A percentile compares a stretch with the other conserved stretches of the same genome.
These are phyloP conservation scores for Mallotus villosus DNA, from an alignment of 2,797 vertebrate genomes.

Conservation along the genomic window DNA sequence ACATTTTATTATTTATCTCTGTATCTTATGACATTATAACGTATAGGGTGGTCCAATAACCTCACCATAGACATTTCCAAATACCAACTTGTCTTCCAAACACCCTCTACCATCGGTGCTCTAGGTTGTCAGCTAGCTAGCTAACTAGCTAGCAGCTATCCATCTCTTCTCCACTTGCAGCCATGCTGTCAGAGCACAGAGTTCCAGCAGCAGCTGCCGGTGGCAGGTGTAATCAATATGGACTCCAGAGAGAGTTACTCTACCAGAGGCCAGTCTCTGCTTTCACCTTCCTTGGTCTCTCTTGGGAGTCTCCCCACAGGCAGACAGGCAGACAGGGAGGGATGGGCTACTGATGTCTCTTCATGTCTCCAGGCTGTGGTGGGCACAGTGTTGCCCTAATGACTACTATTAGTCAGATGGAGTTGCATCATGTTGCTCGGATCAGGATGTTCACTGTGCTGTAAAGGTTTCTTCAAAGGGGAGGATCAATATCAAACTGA, in stretches of 20 bases:
- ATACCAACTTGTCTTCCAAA: conserved; percentile 43
- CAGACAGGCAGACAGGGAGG: conserved; percentile 40
- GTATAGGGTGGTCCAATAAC: no score
- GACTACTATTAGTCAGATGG: neutral
- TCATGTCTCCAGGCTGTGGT: conserved; percentile 61
- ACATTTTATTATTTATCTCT: no score
- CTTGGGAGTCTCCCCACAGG: conserved; percentile 62
- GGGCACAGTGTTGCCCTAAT: neutral
- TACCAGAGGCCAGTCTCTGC: conserved; percentile 71
- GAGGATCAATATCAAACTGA: no score
- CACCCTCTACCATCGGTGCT: conserved; percentile 55
- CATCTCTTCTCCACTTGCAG: conserved; percentile 55
- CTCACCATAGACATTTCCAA: neutral
- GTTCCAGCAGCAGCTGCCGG: conserved; percentile 63
- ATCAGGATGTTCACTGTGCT: neutral
- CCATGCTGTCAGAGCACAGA: conserved; percentile 68
- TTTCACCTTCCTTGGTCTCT: conserved; percentile 67
- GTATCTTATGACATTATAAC: no score
- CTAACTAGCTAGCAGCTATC: conserved; percentile 64
- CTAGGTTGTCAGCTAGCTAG: conserved; percentile 42
- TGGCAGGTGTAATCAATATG: conserved; percentile 76
- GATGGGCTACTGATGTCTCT: conserved; percentile 35
- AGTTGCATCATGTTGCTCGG: neutral
- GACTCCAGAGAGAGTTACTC: conserved; percentile 72
- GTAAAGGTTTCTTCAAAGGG: no score